Conservation (phyloP, 2,113 vertebrate genomes). For the Edolisoma coerulescens region DNA sequence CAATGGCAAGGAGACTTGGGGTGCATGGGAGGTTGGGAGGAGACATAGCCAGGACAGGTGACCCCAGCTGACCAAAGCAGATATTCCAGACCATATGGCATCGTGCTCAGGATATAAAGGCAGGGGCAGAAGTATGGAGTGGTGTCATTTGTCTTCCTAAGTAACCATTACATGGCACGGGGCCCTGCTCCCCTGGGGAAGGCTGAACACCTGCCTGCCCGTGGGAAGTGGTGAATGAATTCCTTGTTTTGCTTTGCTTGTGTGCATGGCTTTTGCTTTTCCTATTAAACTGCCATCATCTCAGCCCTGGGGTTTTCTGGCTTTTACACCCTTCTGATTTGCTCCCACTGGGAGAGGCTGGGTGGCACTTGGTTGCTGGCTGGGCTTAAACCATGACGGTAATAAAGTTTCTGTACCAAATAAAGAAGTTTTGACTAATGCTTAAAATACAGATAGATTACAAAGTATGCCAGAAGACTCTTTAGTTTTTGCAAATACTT, state of each 20-base stretch:
- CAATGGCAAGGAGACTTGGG: accelerated
- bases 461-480: not conserved
- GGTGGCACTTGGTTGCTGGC: not conserved
- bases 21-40: accelerated
- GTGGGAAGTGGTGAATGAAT: not conserved
- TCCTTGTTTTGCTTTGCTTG: not conserved
- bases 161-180: too few species aligned
- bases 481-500: not conserved
- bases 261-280: not conserved
- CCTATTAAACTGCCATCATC: not conserved
- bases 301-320: not conserved
- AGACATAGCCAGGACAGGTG: not conserved
- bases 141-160: not conserved
- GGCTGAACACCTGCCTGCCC: not conserved
- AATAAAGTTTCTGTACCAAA: not conserved
- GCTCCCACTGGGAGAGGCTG: not conserved
- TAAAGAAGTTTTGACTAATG: not conserved
- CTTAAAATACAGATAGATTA: not conserved
- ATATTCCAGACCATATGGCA: not conserved
- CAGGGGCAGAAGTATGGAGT: not conserved
- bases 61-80: not conserved
- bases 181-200: not conserved
- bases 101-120: not conserved
- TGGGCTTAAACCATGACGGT: not conserved
- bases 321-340: not conserved